Base-by-base conservation (phyloP, 2,888 invertebrate genomes). In the Leucophenga maculata region DNA sequence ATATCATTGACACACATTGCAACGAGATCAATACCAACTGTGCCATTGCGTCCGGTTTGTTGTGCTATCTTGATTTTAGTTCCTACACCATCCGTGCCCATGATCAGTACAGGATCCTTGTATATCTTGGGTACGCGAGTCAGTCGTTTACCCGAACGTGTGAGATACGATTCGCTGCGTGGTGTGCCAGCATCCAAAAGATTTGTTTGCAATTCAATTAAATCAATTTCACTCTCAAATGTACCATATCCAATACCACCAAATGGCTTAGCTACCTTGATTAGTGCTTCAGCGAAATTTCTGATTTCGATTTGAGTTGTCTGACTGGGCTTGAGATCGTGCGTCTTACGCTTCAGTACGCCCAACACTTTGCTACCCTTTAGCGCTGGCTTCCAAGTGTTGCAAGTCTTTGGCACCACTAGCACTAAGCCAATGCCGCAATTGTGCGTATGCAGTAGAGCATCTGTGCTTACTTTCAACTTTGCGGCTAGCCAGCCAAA, bases 1-100 rank as follows among this genome's bases (percentile, higher is more conserved):
- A 99, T 93, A 88, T 99, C 99, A 89, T 99, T 99, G 6, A 96
- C 98, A 86, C 98, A 99, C 99, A 99, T 99, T 11, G 98, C 99
- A 1, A 99, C 99, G 71, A 99, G 90, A 90, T 99, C 99, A 71
- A 96, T 92, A 46, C 99, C 99, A 72, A 99, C 93, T 0, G 94
- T 94, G 73, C 91, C 89, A 88, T 97, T 96, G 13, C 92, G 90
- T 67, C 92, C 91, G 74, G 92, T 92, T 78, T 92, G 91, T 87
- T 97, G 94, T 0, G 98, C 98, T 73, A 96, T 92, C 93, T 96
- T 95, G 11, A 99, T 91, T 88, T 99, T 99, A 0, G 98, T 98
- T 65, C 99, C 99, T 18, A 99, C 98, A n/a, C 99, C 99, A 89
- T 98, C 98, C 0, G 98, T 96, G 0, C 98, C 98, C 54, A 98